Evolutionary conservation across 23 tunicate species (phyloP).

Genomic region (Phallusia fumigata): DNA sequence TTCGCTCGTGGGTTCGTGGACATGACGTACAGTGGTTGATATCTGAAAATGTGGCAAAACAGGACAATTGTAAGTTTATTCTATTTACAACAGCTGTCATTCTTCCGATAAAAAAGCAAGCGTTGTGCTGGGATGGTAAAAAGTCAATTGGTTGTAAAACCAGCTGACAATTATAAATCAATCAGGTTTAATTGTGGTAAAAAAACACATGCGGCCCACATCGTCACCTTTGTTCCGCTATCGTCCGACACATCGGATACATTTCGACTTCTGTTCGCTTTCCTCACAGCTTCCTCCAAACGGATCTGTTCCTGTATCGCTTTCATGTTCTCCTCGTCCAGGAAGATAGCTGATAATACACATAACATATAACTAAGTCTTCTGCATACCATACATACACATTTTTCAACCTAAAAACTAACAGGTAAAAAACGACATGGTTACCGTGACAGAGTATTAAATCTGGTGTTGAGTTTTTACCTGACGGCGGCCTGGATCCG

Average conservation of each 20-base stretch:
- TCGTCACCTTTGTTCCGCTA: background rate
- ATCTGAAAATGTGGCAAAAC: no score
- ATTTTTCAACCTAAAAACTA: background rate
- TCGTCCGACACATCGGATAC: background rate
- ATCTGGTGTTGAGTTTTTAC: constrained; percentile 24
- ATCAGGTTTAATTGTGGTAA: no score
- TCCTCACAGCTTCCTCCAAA: constrained; percentile 37
- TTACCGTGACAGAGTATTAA: background rate
- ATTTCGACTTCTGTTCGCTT: constrained; percentile 19
- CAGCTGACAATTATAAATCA: no score
- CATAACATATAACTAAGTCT: background rate
- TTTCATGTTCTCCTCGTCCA: constrained; percentile 80
- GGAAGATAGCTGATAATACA: constrained; percentile 62
- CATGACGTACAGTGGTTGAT: background rate
- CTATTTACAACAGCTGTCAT: no score
- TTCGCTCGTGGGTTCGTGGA: constrained; percentile 40
- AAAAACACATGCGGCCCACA: no score
- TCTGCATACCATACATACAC: no score
- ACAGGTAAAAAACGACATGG: background rate
- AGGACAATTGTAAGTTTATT: no score
- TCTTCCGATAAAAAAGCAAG: no score
- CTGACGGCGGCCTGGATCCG: constrained; percentile 97
- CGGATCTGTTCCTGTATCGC: constrained; percentile 62
- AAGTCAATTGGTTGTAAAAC: background rate
- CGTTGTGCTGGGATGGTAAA: no score